Evolutionary conservation across 2,888 invertebrate genomes (phyloP), one percentile per base, ranked within the genome.

Genomic region (Drosophila testacea): DNA sequence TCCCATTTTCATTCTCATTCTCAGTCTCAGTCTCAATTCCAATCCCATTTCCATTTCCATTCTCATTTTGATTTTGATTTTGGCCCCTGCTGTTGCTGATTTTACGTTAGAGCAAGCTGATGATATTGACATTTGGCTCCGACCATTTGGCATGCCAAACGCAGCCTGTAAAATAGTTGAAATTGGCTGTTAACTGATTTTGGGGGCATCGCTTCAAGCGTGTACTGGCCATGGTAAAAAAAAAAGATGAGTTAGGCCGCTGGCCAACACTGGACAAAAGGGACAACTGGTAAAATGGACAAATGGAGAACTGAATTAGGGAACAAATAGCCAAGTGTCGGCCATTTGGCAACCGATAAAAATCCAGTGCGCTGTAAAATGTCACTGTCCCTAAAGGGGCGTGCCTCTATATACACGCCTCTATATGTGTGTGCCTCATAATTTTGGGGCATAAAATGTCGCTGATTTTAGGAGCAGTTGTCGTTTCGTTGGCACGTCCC

Each of bases 141-240:
- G 72, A 67, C 67, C 85, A 85, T 88, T 88, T 74, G 85, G 83
- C 88, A 82, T 66, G 79, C 71, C 61, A 56, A 77, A 70, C 83
- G 68, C 80, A 85, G 88, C 66, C 74, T 74, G 86, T 72, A 69
- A 83, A 83, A 85, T 82, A 73, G 88, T 88, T 83, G 67, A 88
- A 83, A 88, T 84, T 83, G 83, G 66, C 88, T 83, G 86, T 88
- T 83, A 88, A 83, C 88, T 85, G 88, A 88, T 83, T 83, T 82
- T 44, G 46, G 64, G 77, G 51, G 52, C 56, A 67, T 50, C 66
- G 56, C 64, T 69, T 13, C 22, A 22, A 60, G 50, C 55, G 34
- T 32, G 28, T n/a, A 10, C 30, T 55, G 67, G 56, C 68, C 67
- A 62, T 71, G 80, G 60, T 56, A 73, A 70, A 79, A 66, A 64